Conservation (phyloP, 2,113 vertebrate species). For the Pungitius pungitius region DNA sequence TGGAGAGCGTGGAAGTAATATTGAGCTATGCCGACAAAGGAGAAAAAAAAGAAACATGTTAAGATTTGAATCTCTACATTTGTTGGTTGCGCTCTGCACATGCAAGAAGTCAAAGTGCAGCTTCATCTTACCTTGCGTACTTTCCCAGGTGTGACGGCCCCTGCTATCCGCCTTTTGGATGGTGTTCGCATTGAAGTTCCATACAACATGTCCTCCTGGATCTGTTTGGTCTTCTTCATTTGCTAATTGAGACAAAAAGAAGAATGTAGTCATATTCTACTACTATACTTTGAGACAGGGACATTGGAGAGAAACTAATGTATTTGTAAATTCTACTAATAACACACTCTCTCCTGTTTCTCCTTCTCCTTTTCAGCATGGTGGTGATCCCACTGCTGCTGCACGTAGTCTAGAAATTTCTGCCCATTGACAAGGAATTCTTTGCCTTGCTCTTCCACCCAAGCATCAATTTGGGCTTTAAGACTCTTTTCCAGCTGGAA, state of each 20-base stretch:
- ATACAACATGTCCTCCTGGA: conserved; percentile 88
- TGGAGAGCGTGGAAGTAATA: conserved; percentile 73
- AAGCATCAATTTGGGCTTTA: conserved; percentile 83
- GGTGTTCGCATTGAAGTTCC: conserved; percentile 84
- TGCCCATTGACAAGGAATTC: conserved; percentile 88
- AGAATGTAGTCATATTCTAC: background rate
- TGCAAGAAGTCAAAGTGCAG: background rate
- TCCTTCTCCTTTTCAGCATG: conserved; percentile 88
- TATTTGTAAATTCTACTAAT: background rate
- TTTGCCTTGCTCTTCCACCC: conserved; percentile 81
- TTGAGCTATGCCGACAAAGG: conserved; percentile 80
- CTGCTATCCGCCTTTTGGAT: conserved; percentile 81
- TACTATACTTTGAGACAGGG: background rate
- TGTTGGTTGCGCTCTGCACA: background rate
- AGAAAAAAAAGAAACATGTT: background rate
- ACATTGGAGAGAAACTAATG: background rate
- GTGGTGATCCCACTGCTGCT: conserved; percentile 87
- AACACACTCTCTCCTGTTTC: conserved; percentile 87
- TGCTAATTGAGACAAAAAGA: conserved; percentile 77
- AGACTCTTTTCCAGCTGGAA: conserved; percentile 90
- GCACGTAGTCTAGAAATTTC: conserved; percentile 86
- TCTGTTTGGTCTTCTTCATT: conserved; percentile 90
- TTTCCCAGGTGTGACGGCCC: conserved; percentile 82
- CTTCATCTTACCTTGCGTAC: conserved; percentile 83
- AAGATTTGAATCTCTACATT: background rate